Conservation (phyloP, 1,140 invertebrate species). For the Drosophila bifasciata region DNA sequence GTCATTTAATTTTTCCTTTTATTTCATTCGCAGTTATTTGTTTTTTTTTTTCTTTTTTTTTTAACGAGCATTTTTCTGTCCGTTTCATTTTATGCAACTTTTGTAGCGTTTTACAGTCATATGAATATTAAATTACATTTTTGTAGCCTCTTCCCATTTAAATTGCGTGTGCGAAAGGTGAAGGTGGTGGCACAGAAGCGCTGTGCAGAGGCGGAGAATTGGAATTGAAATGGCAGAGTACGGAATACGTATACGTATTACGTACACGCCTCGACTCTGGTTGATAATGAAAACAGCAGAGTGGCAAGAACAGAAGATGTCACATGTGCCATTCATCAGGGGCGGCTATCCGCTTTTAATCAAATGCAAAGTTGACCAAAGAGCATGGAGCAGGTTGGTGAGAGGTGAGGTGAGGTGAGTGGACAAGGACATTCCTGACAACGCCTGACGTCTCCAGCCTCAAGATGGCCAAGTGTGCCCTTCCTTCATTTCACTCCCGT, state of each 20-base stretch:
- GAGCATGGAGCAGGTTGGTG: not conserved
- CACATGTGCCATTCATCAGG: slow-evolving; percentile 62
- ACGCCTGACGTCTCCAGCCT: slow-evolving; percentile 67
- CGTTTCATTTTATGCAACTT: slow-evolving; percentile 53
- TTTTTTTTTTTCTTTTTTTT: slow-evolving; percentile 40
- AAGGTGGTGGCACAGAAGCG: slow-evolving; percentile 8
- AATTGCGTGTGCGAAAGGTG: slow-evolving; percentile 24
- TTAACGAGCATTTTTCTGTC: slow-evolving; percentile 51
- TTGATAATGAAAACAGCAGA: slow-evolving; percentile 25
- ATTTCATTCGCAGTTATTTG: slow-evolving; percentile 18
- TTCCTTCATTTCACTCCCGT: not conserved
- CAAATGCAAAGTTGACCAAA: slow-evolving; percentile 70
- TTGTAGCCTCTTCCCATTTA: slow-evolving; percentile 15
- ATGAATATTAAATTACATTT: slow-evolving; percentile 69
- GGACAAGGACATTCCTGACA: slow-evolving; percentile 25
- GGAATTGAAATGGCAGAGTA: slow-evolving; percentile 10
- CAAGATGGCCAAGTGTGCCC: slow-evolving; percentile 67
- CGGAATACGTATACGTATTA: slow-evolving; percentile 23
- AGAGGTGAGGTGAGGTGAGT: not conserved
- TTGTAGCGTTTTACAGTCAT: slow-evolving; percentile 55
- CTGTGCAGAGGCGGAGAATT: not conserved
- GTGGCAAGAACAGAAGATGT: slow-evolving; percentile 11
- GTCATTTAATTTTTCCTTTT: slow-evolving; percentile 15
- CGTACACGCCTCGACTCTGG: slow-evolving; percentile 20
- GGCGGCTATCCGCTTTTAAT: slow-evolving; percentile 67